Evolutionary conservation across 2,797 vertebrate species (phyloP).

Genomic region (Brotogeris chrysoptera): DNA sequence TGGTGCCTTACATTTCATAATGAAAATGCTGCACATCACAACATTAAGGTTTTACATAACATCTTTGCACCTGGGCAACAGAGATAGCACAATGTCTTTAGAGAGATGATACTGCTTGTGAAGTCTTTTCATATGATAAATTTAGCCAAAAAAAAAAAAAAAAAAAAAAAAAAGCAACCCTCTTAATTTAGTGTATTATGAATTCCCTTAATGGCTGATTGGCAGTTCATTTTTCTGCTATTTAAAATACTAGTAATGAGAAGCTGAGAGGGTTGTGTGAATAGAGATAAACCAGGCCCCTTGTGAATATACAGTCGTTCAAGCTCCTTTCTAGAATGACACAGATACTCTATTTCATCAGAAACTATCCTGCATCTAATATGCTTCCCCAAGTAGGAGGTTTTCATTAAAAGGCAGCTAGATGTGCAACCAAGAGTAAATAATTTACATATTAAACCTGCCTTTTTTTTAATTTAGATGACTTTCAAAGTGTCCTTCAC

Average conservation of each 20-base stretch:
- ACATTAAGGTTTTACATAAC: background rate
- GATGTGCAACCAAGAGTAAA: background rate
- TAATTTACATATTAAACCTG: background rate
- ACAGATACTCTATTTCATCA: background rate
- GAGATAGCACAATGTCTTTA: background rate
- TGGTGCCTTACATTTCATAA: background rate
- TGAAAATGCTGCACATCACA: background rate
- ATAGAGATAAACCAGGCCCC: background rate
- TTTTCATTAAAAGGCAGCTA: background rate
- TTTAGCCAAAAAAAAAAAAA: background rate
- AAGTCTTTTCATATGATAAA: background rate
- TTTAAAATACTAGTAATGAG: background rate
- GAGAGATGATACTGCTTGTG: background rate
- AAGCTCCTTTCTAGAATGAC: background rate
- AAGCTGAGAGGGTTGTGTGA: background rate
- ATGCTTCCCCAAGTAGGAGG: background rate
- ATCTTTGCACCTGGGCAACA: background rate
- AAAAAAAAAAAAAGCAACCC: accelerated
- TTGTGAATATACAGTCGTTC: background rate
- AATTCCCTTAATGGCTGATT: background rate
- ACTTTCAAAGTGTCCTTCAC: background rate
- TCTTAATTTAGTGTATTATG: background rate
- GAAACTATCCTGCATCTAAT: background rate
- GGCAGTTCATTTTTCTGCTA: background rate
- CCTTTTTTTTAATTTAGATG: background rate